phyloP scores from a whole-genome alignment of 2,797 vertebrate genomes.

The Adelosebastes latens region DNA sequence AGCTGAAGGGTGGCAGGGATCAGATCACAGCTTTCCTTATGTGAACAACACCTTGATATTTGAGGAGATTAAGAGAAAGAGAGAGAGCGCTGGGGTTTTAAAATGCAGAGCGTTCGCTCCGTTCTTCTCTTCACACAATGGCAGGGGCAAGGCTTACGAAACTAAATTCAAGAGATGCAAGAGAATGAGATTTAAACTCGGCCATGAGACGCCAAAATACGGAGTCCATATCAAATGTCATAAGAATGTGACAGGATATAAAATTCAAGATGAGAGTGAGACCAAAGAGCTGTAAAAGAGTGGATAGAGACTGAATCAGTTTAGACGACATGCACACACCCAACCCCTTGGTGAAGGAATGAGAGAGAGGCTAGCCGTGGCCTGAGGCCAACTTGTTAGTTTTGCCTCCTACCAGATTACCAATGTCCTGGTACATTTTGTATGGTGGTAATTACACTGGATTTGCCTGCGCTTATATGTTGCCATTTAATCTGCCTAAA shows the following conservation, averaged over 20 bases:
- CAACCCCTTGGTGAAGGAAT: slow-evolving; percentile 15
- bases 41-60: slow-evolving; percentile 49
- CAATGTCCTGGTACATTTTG: slow-evolving; percentile 31
- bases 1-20: slow-evolving; percentile 31
- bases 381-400: slow-evolving; percentile 41
- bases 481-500: slow-evolving; percentile 52
- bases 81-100: slow-evolving; percentile 6
- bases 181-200: slow-evolving; percentile 23
- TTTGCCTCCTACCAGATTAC: slow-evolving; percentile 46
- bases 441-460: slow-evolving; percentile 37
- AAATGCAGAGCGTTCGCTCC: slow-evolving; percentile 31
- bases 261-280: slow-evolving; percentile 13
- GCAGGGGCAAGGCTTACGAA: slow-evolving; percentile 12
- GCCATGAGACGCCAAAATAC: not conserved
- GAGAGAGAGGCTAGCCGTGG: slow-evolving; percentile 36
- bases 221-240: slow-evolving; percentile 22
- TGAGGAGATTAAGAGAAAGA: slow-evolving; percentile 42
- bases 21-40: slow-evolving; percentile 36
- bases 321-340: slow-evolving; percentile 33
- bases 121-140: slow-evolving; percentile 12
- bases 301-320: slow-evolving; percentile 22
- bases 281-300: slow-evolving; percentile 12
- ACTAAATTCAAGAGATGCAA: slow-evolving; percentile 34
- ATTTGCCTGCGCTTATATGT: slow-evolving; percentile 30
- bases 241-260: slow-evolving; percentile 6